Conservation (phyloP, 1,140 invertebrate species). For the Drosophila carrolli region DNA sequence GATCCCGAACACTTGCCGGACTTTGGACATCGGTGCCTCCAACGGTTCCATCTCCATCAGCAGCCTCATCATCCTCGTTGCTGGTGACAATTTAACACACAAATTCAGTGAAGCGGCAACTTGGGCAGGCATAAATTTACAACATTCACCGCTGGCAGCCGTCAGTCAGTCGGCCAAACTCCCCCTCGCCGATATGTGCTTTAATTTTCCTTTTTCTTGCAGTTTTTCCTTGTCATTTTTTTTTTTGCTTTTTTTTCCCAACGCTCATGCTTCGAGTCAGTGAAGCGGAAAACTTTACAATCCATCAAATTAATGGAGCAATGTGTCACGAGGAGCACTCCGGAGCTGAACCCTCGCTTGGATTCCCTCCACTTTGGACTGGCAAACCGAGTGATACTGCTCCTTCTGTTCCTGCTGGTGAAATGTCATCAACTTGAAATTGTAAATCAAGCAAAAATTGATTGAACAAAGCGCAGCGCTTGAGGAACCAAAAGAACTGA, state of each 20-base stretch:
- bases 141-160: constrained; percentile 30
- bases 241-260: constrained; percentile 29
- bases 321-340: constrained; percentile 74
- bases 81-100: constrained; percentile 77
- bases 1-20: constrained; percentile 10
- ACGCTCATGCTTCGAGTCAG: constrained; percentile 45
- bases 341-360: constrained; percentile 14
- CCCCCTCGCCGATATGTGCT: constrained; percentile 42
- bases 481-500: constrained; percentile 41
- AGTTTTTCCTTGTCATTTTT: constrained; percentile 42
- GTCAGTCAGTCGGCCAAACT: constrained; percentile 5
- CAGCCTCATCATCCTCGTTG: constrained; percentile 30
- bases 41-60: constrained; percentile 17
- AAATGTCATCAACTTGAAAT: constrained; percentile 77
- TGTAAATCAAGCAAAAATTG: constrained; percentile 77
- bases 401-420: constrained; percentile 37
- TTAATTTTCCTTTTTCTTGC: constrained; percentile 75
- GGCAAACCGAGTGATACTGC: constrained; percentile 41
- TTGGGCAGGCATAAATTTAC: constrained; percentile 76
- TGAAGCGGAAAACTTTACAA: constrained; percentile 82
- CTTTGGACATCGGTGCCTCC: constrained; percentile 19
- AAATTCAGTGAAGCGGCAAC: constrained; percentile 76
- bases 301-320: constrained; percentile 83
- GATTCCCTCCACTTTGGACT: constrained; percentile 9
- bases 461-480: constrained; percentile 67